Evolutionary conservation across 2,888 invertebrate species (phyloP).

Genomic region (Oxyteleia sp.): DNA sequence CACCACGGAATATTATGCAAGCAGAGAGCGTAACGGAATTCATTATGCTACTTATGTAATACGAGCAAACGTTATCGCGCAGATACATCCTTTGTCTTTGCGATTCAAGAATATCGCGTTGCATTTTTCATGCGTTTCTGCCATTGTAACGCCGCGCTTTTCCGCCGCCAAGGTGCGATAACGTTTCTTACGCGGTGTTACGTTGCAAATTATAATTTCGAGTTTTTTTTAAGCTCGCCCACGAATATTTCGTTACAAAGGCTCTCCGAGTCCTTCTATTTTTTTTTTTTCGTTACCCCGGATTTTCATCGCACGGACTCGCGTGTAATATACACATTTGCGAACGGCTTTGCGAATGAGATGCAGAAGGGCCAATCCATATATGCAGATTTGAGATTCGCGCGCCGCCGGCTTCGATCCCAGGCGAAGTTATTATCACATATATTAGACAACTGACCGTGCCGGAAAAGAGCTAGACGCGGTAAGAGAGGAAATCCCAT

Average conservation of each 20-base stretch:
- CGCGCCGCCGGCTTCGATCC: slow-evolving; percentile 83
- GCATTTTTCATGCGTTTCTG: slow-evolving; percentile 68
- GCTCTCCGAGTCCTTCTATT: slow-evolving; percentile 9
- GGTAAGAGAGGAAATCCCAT: slow-evolving; percentile 66
- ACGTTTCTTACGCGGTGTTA: slow-evolving; percentile 40
- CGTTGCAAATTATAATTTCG: slow-evolving; percentile 58
- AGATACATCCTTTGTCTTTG: slow-evolving; percentile 60
- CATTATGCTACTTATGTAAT: slow-evolving; percentile 76
- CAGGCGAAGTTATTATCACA: slow-evolving; percentile 86
- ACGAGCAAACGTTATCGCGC: slow-evolving; percentile 62
- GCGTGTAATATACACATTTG: slow-evolving; percentile 70
- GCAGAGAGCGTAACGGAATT: slow-evolving; percentile 79
- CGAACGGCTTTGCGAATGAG: slow-evolving; percentile 53
- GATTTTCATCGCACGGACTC: slow-evolving; percentile 37
- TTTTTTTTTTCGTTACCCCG: slow-evolving; percentile 40
- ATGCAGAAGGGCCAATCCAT: slow-evolving; percentile 81
- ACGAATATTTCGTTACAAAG: slow-evolving; percentile 58
- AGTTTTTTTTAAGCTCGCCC: slow-evolving; percentile 17
- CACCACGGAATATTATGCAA: slow-evolving; percentile 82
- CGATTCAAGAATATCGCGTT: slow-evolving; percentile 63
- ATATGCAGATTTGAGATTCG: slow-evolving; percentile 86
- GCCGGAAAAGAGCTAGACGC: slow-evolving; percentile 73
- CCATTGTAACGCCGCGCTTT: slow-evolving; percentile 47
- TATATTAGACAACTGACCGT: slow-evolving; percentile 86
- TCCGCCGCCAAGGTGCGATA: slow-evolving; percentile 40